phyloP scores from a whole-genome alignment of 2,113 vertebrate species.

The Passer domesticus region DNA sequence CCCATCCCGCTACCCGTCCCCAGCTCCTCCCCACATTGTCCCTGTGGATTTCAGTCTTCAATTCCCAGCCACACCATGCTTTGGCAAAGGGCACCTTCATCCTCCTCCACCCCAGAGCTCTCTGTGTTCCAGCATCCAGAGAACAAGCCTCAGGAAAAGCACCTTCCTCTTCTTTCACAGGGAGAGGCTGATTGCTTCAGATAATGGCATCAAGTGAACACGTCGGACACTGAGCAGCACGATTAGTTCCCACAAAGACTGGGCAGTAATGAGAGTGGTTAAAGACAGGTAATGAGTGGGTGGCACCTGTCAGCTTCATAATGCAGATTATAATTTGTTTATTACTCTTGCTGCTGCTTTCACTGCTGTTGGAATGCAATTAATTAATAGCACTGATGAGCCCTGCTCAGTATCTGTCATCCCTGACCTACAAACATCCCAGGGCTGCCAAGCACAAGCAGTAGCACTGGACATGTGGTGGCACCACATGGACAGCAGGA shows the following conservation, averaged over 20 bases:
- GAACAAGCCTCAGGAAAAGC: constrained; percentile 13
- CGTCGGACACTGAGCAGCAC: constrained; percentile 10
- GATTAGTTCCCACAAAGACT: constrained; percentile 63
- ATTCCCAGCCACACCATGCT: background rate
- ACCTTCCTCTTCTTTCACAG: constrained; percentile 40
- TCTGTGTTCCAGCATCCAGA: background rate
- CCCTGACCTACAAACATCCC: constrained; percentile 51
- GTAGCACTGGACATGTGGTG: background rate
- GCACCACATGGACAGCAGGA: background rate
- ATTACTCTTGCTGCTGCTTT: constrained; percentile 61
- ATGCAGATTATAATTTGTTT: constrained; percentile 58
- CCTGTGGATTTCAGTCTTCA: background rate
- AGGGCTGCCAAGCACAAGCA: background rate
- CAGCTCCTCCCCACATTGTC: background rate
- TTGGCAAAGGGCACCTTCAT: background rate
- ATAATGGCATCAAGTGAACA: constrained; percentile 43
- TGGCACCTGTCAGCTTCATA: constrained; percentile 57
- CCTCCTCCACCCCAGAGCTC: background rate
- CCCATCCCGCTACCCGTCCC: background rate
- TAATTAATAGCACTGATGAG: constrained; percentile 9
- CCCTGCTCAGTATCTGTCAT: background rate
- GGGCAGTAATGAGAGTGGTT: constrained; percentile 60
- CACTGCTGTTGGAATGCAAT: constrained; percentile 57
- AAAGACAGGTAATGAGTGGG: constrained; percentile 60
- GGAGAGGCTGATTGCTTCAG: constrained; percentile 12